A percentile compares a stretch with the other conserved stretches of the same genome.
phyloP scores from a whole-genome alignment of 2,888 invertebrate genomes.

The Drosophila testacea region DNA sequence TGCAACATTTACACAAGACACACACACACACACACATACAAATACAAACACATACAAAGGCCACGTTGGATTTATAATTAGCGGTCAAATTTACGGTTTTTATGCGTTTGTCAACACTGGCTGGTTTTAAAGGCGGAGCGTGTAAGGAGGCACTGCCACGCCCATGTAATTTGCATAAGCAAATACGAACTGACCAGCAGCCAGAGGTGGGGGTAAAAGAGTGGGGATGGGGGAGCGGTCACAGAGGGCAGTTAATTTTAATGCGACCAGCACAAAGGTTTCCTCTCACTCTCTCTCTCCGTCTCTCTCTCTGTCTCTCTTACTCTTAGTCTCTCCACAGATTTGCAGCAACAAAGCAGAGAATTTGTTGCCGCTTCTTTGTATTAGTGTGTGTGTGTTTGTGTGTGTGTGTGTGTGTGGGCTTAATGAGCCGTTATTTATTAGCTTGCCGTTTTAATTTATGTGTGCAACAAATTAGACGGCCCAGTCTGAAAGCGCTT shows the following conservation, averaged over 20 bases:
- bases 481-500: slow-evolving; percentile 56
- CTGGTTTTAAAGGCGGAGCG: slow-evolving; percentile 12
- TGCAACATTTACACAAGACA: slow-evolving; percentile 57
- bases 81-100: slow-evolving; percentile 62
- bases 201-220: neutral
- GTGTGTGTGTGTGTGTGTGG: slow-evolving; percentile 41
- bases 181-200: slow-evolving; percentile 43
- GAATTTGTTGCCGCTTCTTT: slow-evolving; percentile 21
- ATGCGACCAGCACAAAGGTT: slow-evolving; percentile 32
- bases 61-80: slow-evolving; percentile 67
- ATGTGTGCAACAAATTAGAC: slow-evolving; percentile 77
- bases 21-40: slow-evolving; percentile 17
- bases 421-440: slow-evolving; percentile 78
- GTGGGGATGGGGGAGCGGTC: slow-evolving; percentile 4
- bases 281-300: neutral
- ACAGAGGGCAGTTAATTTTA: slow-evolving; percentile 55
- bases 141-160: slow-evolving; percentile 5
- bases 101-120: slow-evolving; percentile 61
- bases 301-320: neutral
- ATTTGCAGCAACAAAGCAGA: slow-evolving; percentile 1
- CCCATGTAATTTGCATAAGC: slow-evolving; percentile 60
- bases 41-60: slow-evolving; percentile 20
- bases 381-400: neutral
- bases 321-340: neutral
- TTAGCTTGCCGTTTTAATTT: slow-evolving; percentile 74